These are phyloP conservation scores for Cacoxenus indagator DNA, from an alignment of 2,888 invertebrate species.

Conservation along the genomic window DNA sequence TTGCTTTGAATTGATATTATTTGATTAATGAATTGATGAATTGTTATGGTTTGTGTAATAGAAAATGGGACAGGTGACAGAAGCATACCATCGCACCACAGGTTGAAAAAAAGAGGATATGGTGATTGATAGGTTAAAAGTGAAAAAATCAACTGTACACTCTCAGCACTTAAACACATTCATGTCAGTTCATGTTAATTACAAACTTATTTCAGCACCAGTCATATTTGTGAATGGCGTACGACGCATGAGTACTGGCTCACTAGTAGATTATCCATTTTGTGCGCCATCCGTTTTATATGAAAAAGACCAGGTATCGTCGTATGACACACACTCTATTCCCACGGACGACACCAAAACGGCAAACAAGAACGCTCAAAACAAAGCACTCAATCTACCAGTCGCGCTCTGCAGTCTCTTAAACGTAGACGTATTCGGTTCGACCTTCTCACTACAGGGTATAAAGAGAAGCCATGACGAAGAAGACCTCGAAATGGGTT, in stretches of 20 bases:
- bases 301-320: too few species aligned
- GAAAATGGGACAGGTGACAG: neutral
- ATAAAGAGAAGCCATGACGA: neutral
- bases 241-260: constrained; percentile 51
- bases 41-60: constrained; percentile 42
- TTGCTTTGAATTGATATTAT: constrained; percentile 62
- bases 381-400: constrained; percentile 66
- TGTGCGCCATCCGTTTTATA: constrained; percentile 26
- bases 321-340: too few species aligned
- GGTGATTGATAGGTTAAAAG: too few species aligned
- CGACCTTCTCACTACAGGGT: constrained; percentile 51
- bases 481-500: constrained; percentile 32
- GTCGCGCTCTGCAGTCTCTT: constrained; percentile 72
- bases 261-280: constrained; percentile 35
- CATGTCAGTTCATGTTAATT: neutral
- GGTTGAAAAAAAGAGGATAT: too few species aligned
- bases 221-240: constrained; percentile 32
- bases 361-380: neutral
- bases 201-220: constrained; percentile 2
- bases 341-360: neutral
- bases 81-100: neutral
- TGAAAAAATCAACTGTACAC: too few species aligned
- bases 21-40: constrained; percentile 44
- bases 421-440: constrained; percentile 66
- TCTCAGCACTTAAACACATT: too few species aligned